Base-by-base conservation (phyloP, 2,797 vertebrate species). In the Oophaga sylvatica region DNA sequence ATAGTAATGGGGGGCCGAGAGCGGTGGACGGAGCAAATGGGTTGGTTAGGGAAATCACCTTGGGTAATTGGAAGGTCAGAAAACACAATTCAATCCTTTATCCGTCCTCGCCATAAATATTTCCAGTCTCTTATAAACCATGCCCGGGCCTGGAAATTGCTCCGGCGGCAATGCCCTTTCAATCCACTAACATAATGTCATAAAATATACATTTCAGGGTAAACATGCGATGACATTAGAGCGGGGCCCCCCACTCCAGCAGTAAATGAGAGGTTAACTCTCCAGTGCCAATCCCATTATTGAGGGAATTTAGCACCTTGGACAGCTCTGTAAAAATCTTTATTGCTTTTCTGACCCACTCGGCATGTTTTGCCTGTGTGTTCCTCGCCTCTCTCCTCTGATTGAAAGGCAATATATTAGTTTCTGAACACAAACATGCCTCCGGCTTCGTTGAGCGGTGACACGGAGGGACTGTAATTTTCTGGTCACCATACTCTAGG, bases 361-460 rank as follows among this genome's bases (percentile, higher is more conserved):
- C 97, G 96, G 98, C 98, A 99, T 99, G 97, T 97, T 97, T 96
- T 97, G 96, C 95, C 95, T 95, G 92, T 95, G 94, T 95, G 95
- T 95, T 95, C 94, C 93, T 94, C 94, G 93, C 94, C 93, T 93
- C 93, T 94, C 94, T 93, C 93, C 93, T 94, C 97, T 98, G 97
- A 99, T 98, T 99, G 97, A 99, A 98, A 98, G 97, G 97, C 97
- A 95, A 97, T 96, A 97, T 98, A 97, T 98, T 97, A 97, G 95
- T 96, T 96, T 96, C 96, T 95, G 94, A 97, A 97, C 97, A 97
- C 97, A 97, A 97, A 97, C 97, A 97, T 96, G 97, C 97, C 97
- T 95, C 94, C 91, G 97, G 97, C 97, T 97, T 11, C 97, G 95
- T 96, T 97, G 95, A 95, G 91, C 97, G 97, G 97, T 96, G 97